Percentiles rank a stretch among this genome's conserved stretches.
Evolutionary conservation across 2,888 invertebrate genomes (phyloP).

Genomic region (Perithous albicinctus): DNA sequence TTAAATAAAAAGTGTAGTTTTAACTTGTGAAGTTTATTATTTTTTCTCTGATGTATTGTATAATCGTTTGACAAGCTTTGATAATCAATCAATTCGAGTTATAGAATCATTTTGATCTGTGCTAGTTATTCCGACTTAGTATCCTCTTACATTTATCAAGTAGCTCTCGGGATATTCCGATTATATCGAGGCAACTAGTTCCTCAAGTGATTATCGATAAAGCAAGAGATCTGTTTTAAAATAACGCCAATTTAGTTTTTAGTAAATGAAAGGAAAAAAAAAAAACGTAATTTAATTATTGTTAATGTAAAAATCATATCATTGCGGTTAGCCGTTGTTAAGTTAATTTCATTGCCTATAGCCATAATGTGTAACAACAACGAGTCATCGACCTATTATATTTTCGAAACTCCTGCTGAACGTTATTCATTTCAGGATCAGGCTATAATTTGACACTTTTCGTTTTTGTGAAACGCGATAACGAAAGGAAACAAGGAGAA

Average conservation of each 20-base stretch:
- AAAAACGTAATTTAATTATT: conserved; percentile 78
- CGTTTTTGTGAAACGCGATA: conserved; percentile 22
- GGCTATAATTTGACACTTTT: conserved; percentile 33
- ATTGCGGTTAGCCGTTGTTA: conserved; percentile 78
- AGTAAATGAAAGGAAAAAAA: too few relatives aligned
- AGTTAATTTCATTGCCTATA: conserved; percentile 78
- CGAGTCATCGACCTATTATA: conserved; percentile 47
- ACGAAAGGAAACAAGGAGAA: conserved; percentile 34
- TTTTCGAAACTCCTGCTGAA: conserved; percentile 33
- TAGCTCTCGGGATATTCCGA: conserved; percentile 19
- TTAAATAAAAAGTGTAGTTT: conserved; percentile 1
- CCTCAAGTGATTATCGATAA: conserved; percentile 46
- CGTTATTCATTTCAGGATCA: conserved; percentile 36
- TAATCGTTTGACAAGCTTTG: conserved; percentile 58
- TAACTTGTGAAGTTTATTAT: conserved; percentile 18
- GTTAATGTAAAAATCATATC: conserved; percentile 79
- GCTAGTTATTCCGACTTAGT: conserved; percentile 37
- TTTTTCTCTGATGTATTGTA: conserved; percentile 65
- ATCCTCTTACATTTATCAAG: conserved; percentile 24
- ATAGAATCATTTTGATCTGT: conserved; percentile 30
- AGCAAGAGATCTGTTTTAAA: conserved; percentile 43
- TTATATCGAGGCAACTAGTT: conserved; percentile 33
- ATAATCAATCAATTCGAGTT: conserved; percentile 31
- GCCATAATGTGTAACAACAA: conserved; percentile 56
- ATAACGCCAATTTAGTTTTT: conserved; percentile 34